A percentile compares a stretch with the other conserved stretches of the same genome.
phyloP scores from a whole-genome alignment of 1,140 invertebrate genomes.

The Oryzaephilus surinamensis region DNA sequence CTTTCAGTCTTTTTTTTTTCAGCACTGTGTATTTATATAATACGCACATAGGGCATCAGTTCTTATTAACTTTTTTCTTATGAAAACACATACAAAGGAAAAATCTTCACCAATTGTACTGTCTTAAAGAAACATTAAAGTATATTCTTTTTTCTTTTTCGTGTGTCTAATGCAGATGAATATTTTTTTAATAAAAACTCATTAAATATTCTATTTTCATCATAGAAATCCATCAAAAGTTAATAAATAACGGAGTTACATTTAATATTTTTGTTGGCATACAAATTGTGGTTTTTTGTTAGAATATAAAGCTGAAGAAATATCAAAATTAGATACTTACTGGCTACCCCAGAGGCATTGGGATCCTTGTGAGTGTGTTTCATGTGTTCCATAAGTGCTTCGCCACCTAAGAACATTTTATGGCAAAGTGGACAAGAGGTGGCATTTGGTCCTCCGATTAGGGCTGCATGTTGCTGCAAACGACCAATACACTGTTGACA shows the following conservation, averaged over 20 bases:
- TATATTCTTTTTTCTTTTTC: conserved; percentile 4
- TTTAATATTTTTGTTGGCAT: too few species aligned
- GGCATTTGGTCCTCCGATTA: conserved; percentile 80
- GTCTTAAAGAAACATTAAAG: too few species aligned
- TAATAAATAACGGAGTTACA: too few species aligned
- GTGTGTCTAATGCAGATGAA: background rate
- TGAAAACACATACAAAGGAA: too few species aligned
- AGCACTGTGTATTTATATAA: too few species aligned
- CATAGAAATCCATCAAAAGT: too few species aligned
- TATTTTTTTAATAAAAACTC: conserved; percentile 1
- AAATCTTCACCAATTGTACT: too few species aligned
- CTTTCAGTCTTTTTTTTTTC: too few species aligned
- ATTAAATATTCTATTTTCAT: too few species aligned
- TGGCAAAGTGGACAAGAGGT: conserved; percentile 85
- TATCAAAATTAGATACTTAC: conserved; percentile 53
- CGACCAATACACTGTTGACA: conserved; percentile 38
- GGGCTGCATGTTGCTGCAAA: conserved; percentile 86
- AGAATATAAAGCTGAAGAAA: conserved; percentile 4
- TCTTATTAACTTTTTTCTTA: too few species aligned
- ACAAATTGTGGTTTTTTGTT: background rate
- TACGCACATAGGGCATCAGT: too few species aligned
- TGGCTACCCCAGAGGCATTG: conserved; percentile 74
- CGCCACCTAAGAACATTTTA: conserved; percentile 79
- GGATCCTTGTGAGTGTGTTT: conserved; percentile 90
- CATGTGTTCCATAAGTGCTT: conserved; percentile 91